phyloP scores from a whole-genome alignment of 2,888 invertebrate species.

The Drosophila nigricruria region DNA sequence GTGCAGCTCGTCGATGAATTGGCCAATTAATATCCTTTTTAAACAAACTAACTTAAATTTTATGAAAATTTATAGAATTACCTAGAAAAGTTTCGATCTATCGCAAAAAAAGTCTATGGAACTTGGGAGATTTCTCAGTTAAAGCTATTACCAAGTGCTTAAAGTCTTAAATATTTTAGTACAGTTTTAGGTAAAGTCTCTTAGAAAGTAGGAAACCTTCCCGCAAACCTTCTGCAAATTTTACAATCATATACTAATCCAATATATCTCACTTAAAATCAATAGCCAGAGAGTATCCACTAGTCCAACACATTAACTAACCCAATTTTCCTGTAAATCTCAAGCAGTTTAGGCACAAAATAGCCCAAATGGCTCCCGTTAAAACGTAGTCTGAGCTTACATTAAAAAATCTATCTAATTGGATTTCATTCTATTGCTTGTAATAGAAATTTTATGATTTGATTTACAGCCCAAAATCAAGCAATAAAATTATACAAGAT shows the following conservation, averaged over 20 bases:
- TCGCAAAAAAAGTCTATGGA: too few relatives aligned
- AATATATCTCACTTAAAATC: too few relatives aligned
- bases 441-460: slow-evolving; percentile 30
- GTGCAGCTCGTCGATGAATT: slow-evolving; percentile 90
- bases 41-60: slow-evolving; percentile 48
- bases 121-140: too few relatives aligned
- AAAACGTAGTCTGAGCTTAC: background rate
- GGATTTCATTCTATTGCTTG: background rate
- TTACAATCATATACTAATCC: too few relatives aligned
- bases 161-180: background rate
- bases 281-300: too few relatives aligned
- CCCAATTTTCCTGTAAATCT: background rate
- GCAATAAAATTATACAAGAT: slow-evolving; percentile 32
- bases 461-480: slow-evolving; percentile 33
- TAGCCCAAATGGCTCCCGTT: background rate
- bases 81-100: too few relatives aligned
- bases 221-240: too few relatives aligned
- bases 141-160: too few relatives aligned
- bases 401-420: slow-evolving; percentile 1
- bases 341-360: background rate
- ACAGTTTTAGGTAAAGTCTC: background rate
- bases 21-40: slow-evolving; percentile 91
- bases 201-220: background rate
- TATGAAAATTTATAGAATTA: background rate
- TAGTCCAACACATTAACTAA: background rate